These are phyloP conservation scores for Myotis myotis DNA, from an alignment of 2,797 vertebrate genomes.

Conservation along the genomic window DNA sequence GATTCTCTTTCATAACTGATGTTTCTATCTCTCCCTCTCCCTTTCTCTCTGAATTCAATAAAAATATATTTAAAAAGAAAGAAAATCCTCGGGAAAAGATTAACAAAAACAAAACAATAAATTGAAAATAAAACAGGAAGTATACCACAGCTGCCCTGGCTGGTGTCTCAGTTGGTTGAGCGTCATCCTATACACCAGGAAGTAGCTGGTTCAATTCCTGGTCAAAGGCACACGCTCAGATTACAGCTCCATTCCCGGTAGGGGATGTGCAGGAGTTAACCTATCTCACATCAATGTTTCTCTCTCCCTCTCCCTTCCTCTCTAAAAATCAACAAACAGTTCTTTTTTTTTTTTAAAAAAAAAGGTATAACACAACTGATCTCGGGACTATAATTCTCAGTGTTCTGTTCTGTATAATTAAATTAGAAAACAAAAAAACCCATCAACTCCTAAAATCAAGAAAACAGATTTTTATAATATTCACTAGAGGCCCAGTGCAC, in stretches of 20 bases:
- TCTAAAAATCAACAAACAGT: background rate
- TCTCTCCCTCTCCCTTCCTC: background rate
- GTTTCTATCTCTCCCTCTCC: background rate
- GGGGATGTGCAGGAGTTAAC: background rate
- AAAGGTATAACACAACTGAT: background rate
- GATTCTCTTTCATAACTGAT: background rate
- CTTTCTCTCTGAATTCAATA: background rate
- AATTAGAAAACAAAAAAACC: background rate
- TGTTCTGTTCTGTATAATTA: background rate
- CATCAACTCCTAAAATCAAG: background rate
- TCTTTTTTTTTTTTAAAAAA: background rate
- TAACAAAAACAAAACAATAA: background rate
- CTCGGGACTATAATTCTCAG: background rate
- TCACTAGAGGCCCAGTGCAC: background rate
- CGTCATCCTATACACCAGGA: background rate
- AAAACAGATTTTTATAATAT: background rate
- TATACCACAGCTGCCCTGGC: too few relatives aligned
- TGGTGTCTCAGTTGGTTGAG: background rate
- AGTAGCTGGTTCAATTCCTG: background rate
- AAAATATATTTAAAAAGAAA: background rate
- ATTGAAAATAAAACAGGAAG: slow-evolving; percentile 4
- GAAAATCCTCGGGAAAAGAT: background rate
- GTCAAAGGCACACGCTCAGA: background rate
- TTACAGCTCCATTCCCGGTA: background rate
- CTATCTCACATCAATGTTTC: background rate